phyloP scores from a whole-genome alignment of 2,797 vertebrate species.

The Sebastes iracundus region DNA sequence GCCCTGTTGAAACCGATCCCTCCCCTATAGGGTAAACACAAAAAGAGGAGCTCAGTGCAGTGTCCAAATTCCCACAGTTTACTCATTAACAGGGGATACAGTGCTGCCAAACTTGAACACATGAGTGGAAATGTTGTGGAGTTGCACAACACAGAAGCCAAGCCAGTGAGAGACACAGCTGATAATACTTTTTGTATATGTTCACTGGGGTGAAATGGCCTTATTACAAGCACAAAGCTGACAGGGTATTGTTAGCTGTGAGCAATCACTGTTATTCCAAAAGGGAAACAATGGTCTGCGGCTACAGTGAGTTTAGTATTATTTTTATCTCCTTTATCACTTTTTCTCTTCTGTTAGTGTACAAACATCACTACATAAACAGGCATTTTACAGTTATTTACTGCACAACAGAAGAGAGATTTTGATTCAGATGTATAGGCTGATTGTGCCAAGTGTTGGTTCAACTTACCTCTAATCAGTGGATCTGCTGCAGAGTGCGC shows the following conservation, averaged over 20 bases:
- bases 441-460: neutral
- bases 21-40: conserved; percentile 48
- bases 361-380: neutral
- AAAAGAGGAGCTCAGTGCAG: conserved; percentile 21
- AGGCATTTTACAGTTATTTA: neutral
- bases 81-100: conserved; percentile 68
- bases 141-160: conserved; percentile 3
- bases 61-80: conserved; percentile 57
- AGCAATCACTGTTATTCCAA: conserved; percentile 22
- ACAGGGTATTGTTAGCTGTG: neutral
- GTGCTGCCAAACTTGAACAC: conserved; percentile 10
- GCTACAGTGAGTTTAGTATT: neutral
- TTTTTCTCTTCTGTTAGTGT: neutral
- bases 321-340: neutral
- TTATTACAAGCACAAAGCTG: conserved; percentile 41
- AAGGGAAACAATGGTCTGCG: neutral
- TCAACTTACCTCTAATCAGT: conserved; percentile 61
- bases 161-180: conserved; percentile 15
- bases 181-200: conserved; percentile 51
- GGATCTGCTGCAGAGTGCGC: conserved; percentile 1
- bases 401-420: neutral
- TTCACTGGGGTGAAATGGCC: conserved; percentile 60
- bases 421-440: neutral
- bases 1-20: conserved; percentile 35
- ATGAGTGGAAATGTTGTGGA: neutral